Conservation (phyloP, 1,140 invertebrate species). For the Cepaea nemoralis region DNA sequence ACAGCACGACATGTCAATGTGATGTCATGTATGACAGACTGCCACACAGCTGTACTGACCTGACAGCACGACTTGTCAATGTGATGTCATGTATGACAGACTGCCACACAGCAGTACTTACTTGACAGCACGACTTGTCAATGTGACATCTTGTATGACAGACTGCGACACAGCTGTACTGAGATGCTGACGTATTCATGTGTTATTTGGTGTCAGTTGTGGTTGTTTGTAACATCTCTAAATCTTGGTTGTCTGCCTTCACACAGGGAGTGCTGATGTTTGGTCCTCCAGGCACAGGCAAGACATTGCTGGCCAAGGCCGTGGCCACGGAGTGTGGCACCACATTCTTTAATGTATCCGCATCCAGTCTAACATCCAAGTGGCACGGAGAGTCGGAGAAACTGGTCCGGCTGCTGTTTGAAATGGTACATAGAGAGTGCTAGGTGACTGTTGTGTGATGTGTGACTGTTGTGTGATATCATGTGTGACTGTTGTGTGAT, state of each 20-base stretch:
- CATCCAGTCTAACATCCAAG: slow-evolving; percentile 96
- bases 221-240: not conserved
- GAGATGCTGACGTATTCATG: not conserved
- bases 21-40: too few species aligned
- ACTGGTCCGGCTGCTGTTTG: slow-evolving; percentile 95
- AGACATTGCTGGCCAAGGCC: slow-evolving; percentile 99
- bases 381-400: slow-evolving; percentile 99
- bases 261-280: slow-evolving; percentile 92
- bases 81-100: too few species aligned
- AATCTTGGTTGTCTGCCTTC: slow-evolving; percentile 18
- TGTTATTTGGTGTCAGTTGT: not conserved
- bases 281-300: slow-evolving; percentile 97
- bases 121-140: too few species aligned
- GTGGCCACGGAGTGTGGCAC: slow-evolving; percentile 99
- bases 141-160: too few species aligned
- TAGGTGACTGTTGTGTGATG: not conserved
- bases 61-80: too few species aligned
- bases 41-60: too few species aligned
- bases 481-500: too few species aligned
- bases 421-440: slow-evolving; percentile 82
- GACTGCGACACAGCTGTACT: not conserved
- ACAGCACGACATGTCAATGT: too few species aligned
- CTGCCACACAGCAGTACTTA: too few species aligned
- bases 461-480: too few species aligned
- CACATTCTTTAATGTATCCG: slow-evolving; percentile 99